Evolutionary conservation across 2,888 invertebrate genomes (phyloP), one percentile per base, ranked within the genome.

Genomic region (Chymomyza amoena): DNA sequence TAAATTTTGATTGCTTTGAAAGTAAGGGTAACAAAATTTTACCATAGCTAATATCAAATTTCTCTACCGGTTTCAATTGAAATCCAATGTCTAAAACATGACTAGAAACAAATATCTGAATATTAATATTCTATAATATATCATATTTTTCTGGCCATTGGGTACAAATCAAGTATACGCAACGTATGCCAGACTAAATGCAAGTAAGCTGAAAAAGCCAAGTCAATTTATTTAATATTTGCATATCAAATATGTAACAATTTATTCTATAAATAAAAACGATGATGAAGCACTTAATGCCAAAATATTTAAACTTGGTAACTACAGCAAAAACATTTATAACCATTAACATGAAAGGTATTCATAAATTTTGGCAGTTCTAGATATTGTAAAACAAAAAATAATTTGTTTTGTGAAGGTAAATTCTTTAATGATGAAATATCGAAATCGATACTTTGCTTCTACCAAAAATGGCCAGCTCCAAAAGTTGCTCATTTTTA

Each of bases 181-280:
- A 10, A 45, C 28, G 15, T 61, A 28, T 51, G 6, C 39, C 64
- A 45, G 3, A 45, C 65, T 69, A 74, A 69, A 68, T 68, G 74
- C 61, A 74, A 74, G 75, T 70, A 66, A 9, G 28, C 39, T 13
- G 39, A 45, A 45, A 45, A 45, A 15, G 39, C 39, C 39, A 45
- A 45, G 20, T 13, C 2, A 16, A 32, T 36, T 36, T 50, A 25
- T 13, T 7, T 10, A 6, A 13, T 69, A 54, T 72, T 69, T 67
- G 59, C 56, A 66, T 60, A 52, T 66, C 32, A 59, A 69, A 67
- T 71, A 66, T 66, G 57, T 61, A 51, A 36, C 70, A 60, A 45
- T 32, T 32, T 32, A 3, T 6, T 13, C 0, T 45, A 50, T 64
- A 70, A 69, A 50, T 65, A 15, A 18, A 60, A 28, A 18, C 61